Conservation (phyloP, 2,113 vertebrate genomes). For the western clawed frog (Xenopus tropicalis) region DNA sequence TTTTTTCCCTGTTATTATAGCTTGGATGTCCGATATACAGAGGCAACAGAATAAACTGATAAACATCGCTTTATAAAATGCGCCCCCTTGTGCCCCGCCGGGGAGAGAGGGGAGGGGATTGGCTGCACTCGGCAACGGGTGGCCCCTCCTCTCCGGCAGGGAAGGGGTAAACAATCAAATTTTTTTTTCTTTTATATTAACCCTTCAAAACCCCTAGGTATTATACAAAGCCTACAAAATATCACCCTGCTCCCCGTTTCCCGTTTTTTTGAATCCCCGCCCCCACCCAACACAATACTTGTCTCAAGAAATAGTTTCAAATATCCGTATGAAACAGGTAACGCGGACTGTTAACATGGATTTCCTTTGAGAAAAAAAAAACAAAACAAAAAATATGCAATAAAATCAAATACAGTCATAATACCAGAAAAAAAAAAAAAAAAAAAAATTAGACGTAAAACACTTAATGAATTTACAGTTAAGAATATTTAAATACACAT, state of each 20-base stretch:
- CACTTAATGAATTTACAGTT: slow-evolving; percentile 80
- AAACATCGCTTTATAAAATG: slow-evolving; percentile 51
- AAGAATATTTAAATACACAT: slow-evolving; percentile 83
- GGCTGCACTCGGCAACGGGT: slow-evolving; percentile 13
- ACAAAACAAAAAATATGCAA: slow-evolving; percentile 59
- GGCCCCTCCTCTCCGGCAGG: background rate
- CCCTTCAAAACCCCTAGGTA: slow-evolving; percentile 72
- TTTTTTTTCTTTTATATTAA: slow-evolving; percentile 59
- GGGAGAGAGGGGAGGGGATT: no score
- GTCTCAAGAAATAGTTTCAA: slow-evolving; percentile 67
- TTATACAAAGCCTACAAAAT: slow-evolving; percentile 72
- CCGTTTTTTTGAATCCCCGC: slow-evolving; percentile 19
- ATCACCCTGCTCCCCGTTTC: slow-evolving; percentile 41
- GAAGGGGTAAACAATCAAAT: slow-evolving; percentile 36
- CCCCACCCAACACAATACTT: slow-evolving; percentile 58
- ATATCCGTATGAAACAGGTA: slow-evolving; percentile 54
- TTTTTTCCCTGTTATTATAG: slow-evolving; percentile 49
- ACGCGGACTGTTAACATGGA: slow-evolving; percentile 6
- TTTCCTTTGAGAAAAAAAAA: slow-evolving; percentile 48
- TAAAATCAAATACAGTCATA: slow-evolving; percentile 74
- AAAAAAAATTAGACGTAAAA: slow-evolving; percentile 70
- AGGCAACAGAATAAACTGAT: slow-evolving; percentile 62
- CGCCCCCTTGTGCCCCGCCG: background rate
- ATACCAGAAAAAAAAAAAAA: slow-evolving; percentile 65
- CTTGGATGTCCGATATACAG: slow-evolving; percentile 75